phyloP scores from a whole-genome alignment of 2,113 vertebrate genomes.

The Ptilorrhoa leucosticta region DNA sequence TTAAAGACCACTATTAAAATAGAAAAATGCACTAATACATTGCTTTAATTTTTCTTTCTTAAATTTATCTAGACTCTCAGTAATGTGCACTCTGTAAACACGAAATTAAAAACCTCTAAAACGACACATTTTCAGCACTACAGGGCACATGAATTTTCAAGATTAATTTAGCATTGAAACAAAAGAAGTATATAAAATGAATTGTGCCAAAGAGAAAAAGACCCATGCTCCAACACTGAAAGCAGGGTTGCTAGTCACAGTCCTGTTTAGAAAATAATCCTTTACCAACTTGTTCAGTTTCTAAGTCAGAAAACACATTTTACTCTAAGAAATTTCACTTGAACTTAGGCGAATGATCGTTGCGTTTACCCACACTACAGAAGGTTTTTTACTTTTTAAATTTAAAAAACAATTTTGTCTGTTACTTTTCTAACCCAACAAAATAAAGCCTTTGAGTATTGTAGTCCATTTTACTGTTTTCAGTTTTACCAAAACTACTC shows the following conservation, averaged over 20 bases:
- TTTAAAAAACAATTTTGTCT: neutral
- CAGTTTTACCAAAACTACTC: neutral
- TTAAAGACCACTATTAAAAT: neutral
- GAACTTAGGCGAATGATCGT: neutral
- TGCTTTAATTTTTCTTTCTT: neutral
- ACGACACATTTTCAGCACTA: neutral
- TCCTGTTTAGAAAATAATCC: neutral
- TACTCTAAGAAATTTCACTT: neutral
- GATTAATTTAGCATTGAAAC: neutral
- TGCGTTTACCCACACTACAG: neutral
- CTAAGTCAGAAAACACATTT: neutral
- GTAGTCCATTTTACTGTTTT: neutral
- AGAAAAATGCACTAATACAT: neutral
- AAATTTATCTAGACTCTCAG: neutral
- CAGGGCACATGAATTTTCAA: neutral
- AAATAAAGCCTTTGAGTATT: neutral
- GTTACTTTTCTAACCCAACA: neutral
- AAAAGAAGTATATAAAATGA: neutral
- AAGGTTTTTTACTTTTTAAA: neutral
- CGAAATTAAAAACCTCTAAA: neutral
- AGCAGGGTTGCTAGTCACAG: neutral
- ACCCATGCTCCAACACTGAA: neutral
- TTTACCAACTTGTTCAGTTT: neutral
- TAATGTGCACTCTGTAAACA: neutral
- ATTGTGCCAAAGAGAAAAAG: neutral